These are phyloP conservation scores for Mystacornis crossleyi DNA, from an alignment of 2,113 vertebrate genomes.

Conservation along the genomic window DNA sequence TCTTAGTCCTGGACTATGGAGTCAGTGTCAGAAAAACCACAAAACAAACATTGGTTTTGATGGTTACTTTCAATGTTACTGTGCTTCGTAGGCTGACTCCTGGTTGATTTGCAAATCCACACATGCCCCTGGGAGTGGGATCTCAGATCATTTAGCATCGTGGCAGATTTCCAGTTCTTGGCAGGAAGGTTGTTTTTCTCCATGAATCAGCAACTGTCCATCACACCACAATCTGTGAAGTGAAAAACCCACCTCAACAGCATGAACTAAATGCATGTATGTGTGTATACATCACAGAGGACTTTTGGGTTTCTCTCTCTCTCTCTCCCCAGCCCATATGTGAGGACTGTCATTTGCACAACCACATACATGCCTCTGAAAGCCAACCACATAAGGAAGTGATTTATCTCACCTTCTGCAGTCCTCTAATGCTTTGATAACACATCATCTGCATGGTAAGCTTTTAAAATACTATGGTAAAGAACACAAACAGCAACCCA, in stretches of 20 bases:
- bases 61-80: not conserved
- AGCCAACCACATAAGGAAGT: not conserved
- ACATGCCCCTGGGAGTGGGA: constrained; percentile 35
- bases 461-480: not conserved
- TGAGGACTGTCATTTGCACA: not conserved
- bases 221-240: constrained; percentile 27
- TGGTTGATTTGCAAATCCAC: constrained; percentile 1
- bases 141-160: not conserved
- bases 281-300: not conserved
- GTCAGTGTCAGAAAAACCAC: not conserved
- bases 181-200: constrained; percentile 37
- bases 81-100: not conserved
- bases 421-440: not conserved
- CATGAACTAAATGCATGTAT: not conserved
- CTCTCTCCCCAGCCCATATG: not conserved
- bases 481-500: not conserved
- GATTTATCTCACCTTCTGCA: not conserved
- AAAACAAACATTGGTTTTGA: not conserved
- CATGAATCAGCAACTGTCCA: constrained; percentile 53
- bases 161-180: constrained; percentile 42
- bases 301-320: not conserved
- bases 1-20: not conserved
- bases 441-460: not conserved
- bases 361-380: not conserved
- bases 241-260: constrained; percentile 27